Conservation (phyloP, 92 coral and sea anemone genomes). For the Paramuricea clavata region DNA sequence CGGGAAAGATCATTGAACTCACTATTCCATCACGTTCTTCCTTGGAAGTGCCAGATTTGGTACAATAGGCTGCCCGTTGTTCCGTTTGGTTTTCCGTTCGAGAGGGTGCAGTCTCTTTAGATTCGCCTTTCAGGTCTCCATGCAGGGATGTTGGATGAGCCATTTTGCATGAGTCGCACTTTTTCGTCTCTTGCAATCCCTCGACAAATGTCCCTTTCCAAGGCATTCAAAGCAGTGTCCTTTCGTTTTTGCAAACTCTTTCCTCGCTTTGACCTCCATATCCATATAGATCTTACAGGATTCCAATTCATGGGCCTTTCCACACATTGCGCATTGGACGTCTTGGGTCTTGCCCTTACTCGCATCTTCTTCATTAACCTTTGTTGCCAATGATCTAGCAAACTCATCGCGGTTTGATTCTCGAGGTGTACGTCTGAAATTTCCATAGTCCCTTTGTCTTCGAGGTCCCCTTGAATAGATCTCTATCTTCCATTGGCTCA, state of each 20-base stretch:
- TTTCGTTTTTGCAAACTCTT: slow-evolving; percentile 59
- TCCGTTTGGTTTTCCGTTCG: no score
- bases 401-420: background rate
- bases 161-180: slow-evolving; percentile 52
- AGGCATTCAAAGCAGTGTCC: slow-evolving; percentile 73
- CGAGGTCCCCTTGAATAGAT: slow-evolving; percentile 18
- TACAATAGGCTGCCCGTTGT: no score
- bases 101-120: slow-evolving; percentile 8
- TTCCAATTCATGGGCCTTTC: slow-evolving; percentile 57
- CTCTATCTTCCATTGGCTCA: slow-evolving; percentile 47
- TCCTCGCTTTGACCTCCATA: slow-evolving; percentile 54
- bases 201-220: slow-evolving; percentile 64
- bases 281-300: slow-evolving; percentile 55
- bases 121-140: slow-evolving; percentile 55
- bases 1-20: no score
- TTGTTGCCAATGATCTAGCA: slow-evolving; percentile 48
- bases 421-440: slow-evolving; percentile 20
- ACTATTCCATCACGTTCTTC: no score
- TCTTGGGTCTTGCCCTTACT: background rate
- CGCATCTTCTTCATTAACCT: background rate
- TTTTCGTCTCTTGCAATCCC: slow-evolving; percentile 55
- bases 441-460: slow-evolving; percentile 29
- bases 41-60: no score
- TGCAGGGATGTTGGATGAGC: slow-evolving; percentile 71
- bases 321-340: slow-evolving; percentile 45